Percentiles rank a stretch among this genome's conserved stretches.
phyloP scores from a whole-genome alignment of 2,113 vertebrate species.

The Cyphomyrus discorhynchus region DNA sequence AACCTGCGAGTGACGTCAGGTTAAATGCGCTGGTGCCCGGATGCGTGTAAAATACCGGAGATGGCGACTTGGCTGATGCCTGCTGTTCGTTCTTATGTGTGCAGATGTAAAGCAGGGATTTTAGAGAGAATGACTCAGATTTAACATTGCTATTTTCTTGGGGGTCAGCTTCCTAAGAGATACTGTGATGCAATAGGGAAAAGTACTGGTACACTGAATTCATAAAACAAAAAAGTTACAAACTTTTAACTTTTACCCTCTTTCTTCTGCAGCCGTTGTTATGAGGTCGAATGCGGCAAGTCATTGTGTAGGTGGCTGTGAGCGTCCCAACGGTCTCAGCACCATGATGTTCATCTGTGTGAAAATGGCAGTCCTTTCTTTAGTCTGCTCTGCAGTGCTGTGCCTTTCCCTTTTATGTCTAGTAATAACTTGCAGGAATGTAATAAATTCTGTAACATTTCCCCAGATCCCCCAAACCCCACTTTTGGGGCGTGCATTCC shows the following conservation, averaged over 20 bases:
- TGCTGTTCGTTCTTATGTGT: not conserved
- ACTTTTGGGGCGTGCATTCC: not conserved
- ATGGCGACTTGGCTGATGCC: not conserved
- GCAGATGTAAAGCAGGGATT: not conserved
- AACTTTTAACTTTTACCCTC: not conserved
- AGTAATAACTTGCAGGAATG: not conserved
- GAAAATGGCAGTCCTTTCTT: not conserved
- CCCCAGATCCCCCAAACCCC: not conserved
- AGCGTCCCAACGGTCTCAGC: not conserved
- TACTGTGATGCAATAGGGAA: not conserved
- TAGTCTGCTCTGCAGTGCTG: not conserved
- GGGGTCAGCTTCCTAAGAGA: not conserved
- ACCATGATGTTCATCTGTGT: not conserved
- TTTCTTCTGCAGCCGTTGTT: not conserved
- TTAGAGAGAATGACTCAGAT: not conserved
- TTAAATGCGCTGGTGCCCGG: not conserved
- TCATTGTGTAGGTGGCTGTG: not conserved
- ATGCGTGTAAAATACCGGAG: not conserved
- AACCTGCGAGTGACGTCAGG: not conserved
- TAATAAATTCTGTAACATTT: conserved; percentile 2
- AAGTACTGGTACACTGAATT: not conserved
- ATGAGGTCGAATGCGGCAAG: not conserved
- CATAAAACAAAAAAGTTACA: not conserved
- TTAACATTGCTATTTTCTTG: not conserved
- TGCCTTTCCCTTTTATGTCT: not conserved